Conservation (phyloP, 2,113 vertebrate genomes). For the Plecturocebus donacophilus region DNA sequence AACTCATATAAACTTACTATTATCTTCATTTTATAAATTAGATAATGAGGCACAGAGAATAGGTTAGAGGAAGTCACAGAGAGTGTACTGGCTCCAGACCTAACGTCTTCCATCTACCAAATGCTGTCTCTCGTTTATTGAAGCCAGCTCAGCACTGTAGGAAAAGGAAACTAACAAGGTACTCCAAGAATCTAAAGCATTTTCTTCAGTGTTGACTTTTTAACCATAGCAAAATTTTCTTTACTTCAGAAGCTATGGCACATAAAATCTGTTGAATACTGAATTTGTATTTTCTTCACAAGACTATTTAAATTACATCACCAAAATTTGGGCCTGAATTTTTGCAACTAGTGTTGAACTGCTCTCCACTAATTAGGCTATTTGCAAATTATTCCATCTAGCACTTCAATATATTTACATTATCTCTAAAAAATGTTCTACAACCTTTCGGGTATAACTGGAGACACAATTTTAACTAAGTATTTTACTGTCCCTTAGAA, state of each 20-base stretch:
- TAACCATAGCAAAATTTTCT: background rate
- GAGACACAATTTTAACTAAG: background rate
- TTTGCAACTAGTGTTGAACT: background rate
- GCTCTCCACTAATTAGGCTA: background rate
- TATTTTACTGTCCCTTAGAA: slow-evolving; percentile 1
- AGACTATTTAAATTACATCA: background rate
- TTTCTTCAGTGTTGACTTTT: background rate
- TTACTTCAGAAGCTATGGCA: background rate
- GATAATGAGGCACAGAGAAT: background rate
- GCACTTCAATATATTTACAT: background rate
- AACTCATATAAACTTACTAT: background rate
- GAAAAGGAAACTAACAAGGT: background rate
- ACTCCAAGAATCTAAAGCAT: background rate
- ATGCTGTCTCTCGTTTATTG: background rate
- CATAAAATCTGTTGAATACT: background rate
- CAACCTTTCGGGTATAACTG: background rate
- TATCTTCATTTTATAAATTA: background rate
- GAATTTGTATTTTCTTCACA: slow-evolving; percentile 11
- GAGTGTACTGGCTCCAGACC: background rate
- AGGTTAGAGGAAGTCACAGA: background rate
- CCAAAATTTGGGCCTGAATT: slow-evolving; percentile 17
- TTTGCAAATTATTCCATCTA: background rate
- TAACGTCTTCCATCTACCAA: background rate
- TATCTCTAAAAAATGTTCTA: background rate
- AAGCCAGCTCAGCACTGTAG: background rate